Evolutionary conservation across 2,888 invertebrate genomes (phyloP), one percentile per base, ranked within the genome.

Genomic region (Galeruca laticollis): DNA sequence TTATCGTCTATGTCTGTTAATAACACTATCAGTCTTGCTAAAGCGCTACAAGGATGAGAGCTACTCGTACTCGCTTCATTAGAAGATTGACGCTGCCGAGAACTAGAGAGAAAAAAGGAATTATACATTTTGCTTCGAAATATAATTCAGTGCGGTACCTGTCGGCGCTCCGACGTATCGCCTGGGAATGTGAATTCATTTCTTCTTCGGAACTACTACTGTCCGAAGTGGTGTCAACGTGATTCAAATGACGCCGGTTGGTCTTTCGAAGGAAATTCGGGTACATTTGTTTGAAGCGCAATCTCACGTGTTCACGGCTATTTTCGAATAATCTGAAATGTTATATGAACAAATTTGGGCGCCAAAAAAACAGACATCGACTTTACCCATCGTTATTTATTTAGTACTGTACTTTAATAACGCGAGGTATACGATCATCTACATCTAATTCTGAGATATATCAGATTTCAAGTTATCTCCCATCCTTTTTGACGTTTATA

Each of bases 141-240:
- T 5, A 6, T 21, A 6, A 10, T 21, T 20, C 20, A 5, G 5
- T 49, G 8, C 1, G 2, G 5, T 10, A 52, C 52, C 26, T 52
- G 52, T 52, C 21, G 21, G 52, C 9, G 20, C 21, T 52, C 2
- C 26, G 13, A 21, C 52, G 47, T 1, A 40, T 20, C 20, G 47
- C 20, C 20, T 20, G 13, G n/a, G 21, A 15, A 47, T 15, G 31
- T 8, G 26, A 5, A 31, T 62, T 35, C 11, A 31, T 40, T 8
- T 69, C 65, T 18, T 71, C 70, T 5, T 71, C 78, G 13, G 83
- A 83, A 0, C 82, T 82, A 66, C 82, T 83, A 51, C 83, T 83
- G 56, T 76, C 79, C 47, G 79, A 82, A 57, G 82, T 80, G 6
- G 82, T 81, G 15, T 81, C 82, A 54, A 70, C 72, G 0, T 73